phyloP scores from a whole-genome alignment of 2,888 invertebrate genomes.

The Ariolimax columbianus region DNA sequence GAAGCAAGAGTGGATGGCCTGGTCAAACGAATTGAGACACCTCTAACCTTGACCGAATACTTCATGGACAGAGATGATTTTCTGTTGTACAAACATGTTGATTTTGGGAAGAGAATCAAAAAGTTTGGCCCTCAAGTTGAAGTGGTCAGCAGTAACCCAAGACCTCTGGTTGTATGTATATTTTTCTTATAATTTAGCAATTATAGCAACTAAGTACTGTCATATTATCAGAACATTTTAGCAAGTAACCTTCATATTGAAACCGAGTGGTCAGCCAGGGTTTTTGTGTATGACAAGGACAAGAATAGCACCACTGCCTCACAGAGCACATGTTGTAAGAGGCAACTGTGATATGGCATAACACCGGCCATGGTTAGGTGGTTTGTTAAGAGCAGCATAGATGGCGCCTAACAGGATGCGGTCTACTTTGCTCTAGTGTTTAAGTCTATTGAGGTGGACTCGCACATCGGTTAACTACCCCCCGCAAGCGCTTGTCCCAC shows the following conservation, averaged over 20 bases:
- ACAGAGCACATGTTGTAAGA: too few species aligned
- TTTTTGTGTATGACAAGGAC: too few species aligned
- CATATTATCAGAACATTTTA: not conserved
- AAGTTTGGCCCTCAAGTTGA: constrained; percentile 77
- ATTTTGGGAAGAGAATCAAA: constrained; percentile 76
- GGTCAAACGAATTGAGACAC: constrained; percentile 77
- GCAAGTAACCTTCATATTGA: not conserved
- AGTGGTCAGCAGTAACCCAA: constrained; percentile 59
- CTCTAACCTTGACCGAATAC: constrained; percentile 77
- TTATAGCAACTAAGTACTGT: not conserved
- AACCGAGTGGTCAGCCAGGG: too few species aligned
- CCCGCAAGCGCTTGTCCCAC: too few species aligned
- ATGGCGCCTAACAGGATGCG: too few species aligned
- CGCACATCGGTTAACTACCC: too few species aligned
- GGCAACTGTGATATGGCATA: too few species aligned
- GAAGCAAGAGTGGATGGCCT: constrained; percentile 86
- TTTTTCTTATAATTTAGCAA: not conserved
- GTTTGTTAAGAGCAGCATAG: too few species aligned
- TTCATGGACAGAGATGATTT: constrained; percentile 76
- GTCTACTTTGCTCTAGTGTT: too few species aligned
- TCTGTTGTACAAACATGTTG: constrained; percentile 75
- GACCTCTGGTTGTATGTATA: constrained; percentile 73
- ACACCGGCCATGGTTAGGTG: too few species aligned
- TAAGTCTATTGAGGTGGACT: too few species aligned
- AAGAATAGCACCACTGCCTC: too few species aligned